Base-by-base conservation (phyloP, 2,888 invertebrate genomes). In the Lacanobia oleracea region DNA sequence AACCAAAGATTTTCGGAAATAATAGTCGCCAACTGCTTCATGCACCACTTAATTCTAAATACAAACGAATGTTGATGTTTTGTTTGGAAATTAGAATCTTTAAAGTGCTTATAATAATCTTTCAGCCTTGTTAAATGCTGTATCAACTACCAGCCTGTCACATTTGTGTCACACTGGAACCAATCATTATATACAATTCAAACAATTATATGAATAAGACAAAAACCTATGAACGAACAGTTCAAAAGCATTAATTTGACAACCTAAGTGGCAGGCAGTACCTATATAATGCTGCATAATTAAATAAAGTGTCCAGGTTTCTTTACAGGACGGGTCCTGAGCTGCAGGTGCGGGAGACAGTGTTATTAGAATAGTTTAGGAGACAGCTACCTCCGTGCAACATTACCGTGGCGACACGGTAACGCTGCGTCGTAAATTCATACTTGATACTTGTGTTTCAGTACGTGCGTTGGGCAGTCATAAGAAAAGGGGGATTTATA, bases 321-420 rank as follows among this genome's bases (percentile, higher is more conserved):
- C 54, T 45, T 43, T 16, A 45, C 4, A 56, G 43, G 12, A 33
- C 10, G 37, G 18, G 51, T 10, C 16, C 21, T 18, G 23, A 37
- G 48, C 2, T 59, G 74, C 67, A 59, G 57, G 48, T 77, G 79
- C 50, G 0, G 27, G 12, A n/a, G 78, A 59, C 53, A 54, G 21
- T 9, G 16, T 23, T 72, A 72, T 63, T 59, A 18, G 66, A 73
- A 72, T 59, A 79, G 45, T 62, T 62, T 73, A 56, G 9, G 51
- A 23, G 79, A 59, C 57, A 66, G 61, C 1, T 33, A n/a, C n/a
- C 45, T 59, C 43, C 40, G 50, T 12, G 21, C 23, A 16, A 50
- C n/a, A 54, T 23, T 54, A 43, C 21, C 23, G 21, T 40, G 27
- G 33, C 48, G 16, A 18, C 57, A 53, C 16, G 10, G 23, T 59